These are phyloP conservation scores for Papilio gigon DNA, from an alignment of 2,888 invertebrate genomes.

Conservation along the genomic window DNA sequence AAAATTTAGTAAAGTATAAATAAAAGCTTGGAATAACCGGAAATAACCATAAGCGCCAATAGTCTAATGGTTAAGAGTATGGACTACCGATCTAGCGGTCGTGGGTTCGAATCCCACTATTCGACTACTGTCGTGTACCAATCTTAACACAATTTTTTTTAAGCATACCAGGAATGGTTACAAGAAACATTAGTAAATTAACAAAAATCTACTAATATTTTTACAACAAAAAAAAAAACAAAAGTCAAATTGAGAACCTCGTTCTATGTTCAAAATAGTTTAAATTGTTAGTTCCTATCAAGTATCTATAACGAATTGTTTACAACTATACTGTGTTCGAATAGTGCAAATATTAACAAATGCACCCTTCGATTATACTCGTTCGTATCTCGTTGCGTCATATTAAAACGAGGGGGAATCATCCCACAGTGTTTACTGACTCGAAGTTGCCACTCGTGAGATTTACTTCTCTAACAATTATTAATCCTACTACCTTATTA, in stretches of 20 bases:
- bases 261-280: neutral
- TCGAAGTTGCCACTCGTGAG: conserved; percentile 12
- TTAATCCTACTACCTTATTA: conserved; percentile 14
- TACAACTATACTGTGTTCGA: neutral
- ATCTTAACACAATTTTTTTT: too few relatives aligned
- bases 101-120: too few relatives aligned
- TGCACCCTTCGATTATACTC: conserved; percentile 7
- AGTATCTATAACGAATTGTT: neutral
- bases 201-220: too few relatives aligned
- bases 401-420: conserved; percentile 3
- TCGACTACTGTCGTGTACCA: too few relatives aligned
- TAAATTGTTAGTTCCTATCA: neutral
- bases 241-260: too few relatives aligned
- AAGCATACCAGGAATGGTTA: too few relatives aligned
- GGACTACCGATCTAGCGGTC: too few relatives aligned
- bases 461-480: conserved; percentile 21
- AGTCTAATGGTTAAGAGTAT: too few relatives aligned
- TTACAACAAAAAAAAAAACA: too few relatives aligned
- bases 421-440: conserved; percentile 21
- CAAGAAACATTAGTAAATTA: too few relatives aligned
- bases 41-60: too few relatives aligned
- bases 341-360: conserved; percentile 15
- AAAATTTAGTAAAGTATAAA: neutral
- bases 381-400: neutral
- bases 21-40: too few relatives aligned